Conservation (phyloP, 1,140 invertebrate genomes). For the Eulimnadia texana region DNA sequence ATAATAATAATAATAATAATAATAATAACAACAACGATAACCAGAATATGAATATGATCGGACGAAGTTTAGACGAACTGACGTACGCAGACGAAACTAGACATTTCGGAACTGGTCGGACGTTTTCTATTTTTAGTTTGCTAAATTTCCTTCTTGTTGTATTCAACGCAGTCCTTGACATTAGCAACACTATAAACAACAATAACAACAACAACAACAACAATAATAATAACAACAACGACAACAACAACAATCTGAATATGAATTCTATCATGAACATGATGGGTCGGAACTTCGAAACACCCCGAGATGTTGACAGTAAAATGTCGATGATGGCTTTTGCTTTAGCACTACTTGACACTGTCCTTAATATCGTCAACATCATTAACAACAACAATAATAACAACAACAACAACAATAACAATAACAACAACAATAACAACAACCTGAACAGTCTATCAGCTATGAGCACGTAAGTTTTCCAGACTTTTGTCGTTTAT, state of each 20-base stretch:
- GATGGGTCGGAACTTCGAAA: background rate
- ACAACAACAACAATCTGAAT: background rate
- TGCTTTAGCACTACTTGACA: background rate
- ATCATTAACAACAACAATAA: background rate
- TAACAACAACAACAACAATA: background rate
- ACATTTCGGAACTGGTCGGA: background rate
- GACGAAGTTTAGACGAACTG: background rate
- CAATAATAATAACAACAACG: background rate
- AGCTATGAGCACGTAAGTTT: background rate
- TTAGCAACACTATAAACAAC: background rate
- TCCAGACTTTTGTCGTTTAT: background rate
- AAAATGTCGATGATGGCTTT: background rate
- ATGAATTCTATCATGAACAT: background rate
- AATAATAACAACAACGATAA: background rate
- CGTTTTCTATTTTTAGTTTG: background rate
- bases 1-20: background rate
- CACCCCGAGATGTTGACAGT: background rate
- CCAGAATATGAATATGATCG: background rate
- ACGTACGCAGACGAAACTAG: too few relatives aligned
- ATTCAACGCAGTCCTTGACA: background rate
- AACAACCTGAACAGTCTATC: background rate
- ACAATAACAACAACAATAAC: background rate
- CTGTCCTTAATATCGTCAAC: background rate
- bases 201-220: background rate
- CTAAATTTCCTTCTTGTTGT: background rate